Evolutionary conservation across 2,888 invertebrate species (phyloP).

Genomic region (Heterodera filipjevi): DNA sequence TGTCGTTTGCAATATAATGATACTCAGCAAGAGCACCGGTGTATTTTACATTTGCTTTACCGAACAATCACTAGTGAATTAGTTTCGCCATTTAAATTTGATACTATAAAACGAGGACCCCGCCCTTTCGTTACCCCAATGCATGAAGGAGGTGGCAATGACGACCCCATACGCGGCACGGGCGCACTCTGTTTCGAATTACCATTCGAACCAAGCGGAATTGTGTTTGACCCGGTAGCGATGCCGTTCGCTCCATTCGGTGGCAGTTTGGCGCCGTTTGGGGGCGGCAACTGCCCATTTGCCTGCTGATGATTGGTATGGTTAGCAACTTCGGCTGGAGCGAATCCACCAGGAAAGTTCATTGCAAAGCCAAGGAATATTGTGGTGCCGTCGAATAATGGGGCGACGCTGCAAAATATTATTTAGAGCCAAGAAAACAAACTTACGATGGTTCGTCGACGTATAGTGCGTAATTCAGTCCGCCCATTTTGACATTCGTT

Average conservation of each 20-base stretch:
- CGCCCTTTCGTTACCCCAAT: neutral
- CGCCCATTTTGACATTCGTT: conserved; percentile 47
- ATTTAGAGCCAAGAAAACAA: neutral
- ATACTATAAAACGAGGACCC: neutral
- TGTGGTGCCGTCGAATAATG: conserved; percentile 15
- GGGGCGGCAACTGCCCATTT: neutral
- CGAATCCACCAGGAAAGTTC: conserved; percentile 35
- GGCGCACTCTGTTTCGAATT: neutral
- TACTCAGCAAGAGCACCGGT: no score
- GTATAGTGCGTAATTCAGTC: conserved; percentile 46
- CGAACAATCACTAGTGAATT: no score
- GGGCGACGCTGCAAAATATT: neutral
- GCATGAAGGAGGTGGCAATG: neutral
- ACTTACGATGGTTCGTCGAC: conserved; percentile 19
- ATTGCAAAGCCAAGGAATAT: conserved; percentile 35
- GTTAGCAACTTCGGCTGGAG: neutral
- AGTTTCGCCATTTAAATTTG: neutral
- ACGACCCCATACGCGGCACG: neutral
- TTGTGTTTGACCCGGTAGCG: conserved; percentile 35
- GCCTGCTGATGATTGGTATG: neutral
- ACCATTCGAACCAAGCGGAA: conserved; percentile 34
- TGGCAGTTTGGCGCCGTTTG: neutral
- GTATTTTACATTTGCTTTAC: no score
- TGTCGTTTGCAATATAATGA: no score
- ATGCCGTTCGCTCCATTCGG: no score